phyloP scores from a whole-genome alignment of 2,888 invertebrate species.

The Mycalesis mineus region DNA sequence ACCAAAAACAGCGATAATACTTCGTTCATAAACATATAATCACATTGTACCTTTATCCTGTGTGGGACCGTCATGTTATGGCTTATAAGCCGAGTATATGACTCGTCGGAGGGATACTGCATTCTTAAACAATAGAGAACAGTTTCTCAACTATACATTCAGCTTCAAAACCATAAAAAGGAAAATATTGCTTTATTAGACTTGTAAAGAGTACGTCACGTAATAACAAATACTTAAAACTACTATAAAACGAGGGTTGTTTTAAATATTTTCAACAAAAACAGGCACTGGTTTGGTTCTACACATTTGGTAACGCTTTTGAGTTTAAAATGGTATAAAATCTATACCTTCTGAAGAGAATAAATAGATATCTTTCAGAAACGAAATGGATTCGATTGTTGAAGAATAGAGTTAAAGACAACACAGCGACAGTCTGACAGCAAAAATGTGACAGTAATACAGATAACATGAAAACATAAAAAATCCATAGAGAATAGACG shows the following conservation, averaged over 20 bases:
- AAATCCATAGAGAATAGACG: too few relatives aligned
- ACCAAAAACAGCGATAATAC: not conserved
- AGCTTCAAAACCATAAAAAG: conserved; percentile 10
- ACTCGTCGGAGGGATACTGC: conserved; percentile 64
- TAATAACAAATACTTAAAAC: not conserved
- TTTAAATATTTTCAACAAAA: not conserved
- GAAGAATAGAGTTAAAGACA: not conserved
- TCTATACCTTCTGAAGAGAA: not conserved
- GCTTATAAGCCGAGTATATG: conserved; percentile 70
- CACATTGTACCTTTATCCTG: conserved; percentile 63
- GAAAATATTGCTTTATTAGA: not conserved
- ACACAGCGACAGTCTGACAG: not conserved
- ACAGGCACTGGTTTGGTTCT: not conserved
- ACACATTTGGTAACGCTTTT: not conserved
- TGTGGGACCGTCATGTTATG: conserved; percentile 75
- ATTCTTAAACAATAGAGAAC: conserved; percentile 18
- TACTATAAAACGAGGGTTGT: not conserved
- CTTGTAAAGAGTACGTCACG: not conserved
- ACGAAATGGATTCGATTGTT: too few relatives aligned
- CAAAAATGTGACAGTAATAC: too few relatives aligned
- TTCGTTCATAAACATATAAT: not conserved
- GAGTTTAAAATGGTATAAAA: not conserved
- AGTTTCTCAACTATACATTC: conserved; percentile 7
- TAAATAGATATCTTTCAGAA: too few relatives aligned
- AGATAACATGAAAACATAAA: too few relatives aligned